Base-by-base conservation (phyloP, 1,140 invertebrate genomes). In the Hylaeus volcanicus region DNA sequence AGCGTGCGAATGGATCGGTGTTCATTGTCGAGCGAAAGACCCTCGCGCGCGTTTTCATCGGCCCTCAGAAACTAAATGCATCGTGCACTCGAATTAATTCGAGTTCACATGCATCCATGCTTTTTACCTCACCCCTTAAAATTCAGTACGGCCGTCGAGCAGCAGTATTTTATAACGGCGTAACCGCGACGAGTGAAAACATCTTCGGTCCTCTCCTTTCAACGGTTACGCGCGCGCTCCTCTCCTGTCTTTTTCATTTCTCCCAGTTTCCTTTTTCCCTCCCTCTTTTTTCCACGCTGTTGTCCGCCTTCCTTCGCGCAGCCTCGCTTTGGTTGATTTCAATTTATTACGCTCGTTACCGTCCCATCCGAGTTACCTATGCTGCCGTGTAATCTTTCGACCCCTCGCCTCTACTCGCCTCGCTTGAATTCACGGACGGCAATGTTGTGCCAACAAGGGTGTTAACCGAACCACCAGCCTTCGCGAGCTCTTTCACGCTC, bases 1-100 rank as follows among this genome's bases (percentile, higher is more conserved):
- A 74, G 39, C 81, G 65, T 48, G 81, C 75, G 83, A 86, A 82
- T 86, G 68, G 84, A 86, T 79, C 81, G 51, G 78, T 79, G 69
- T 64, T 82, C 72, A 82, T 84, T 84, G 83, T 74, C 70, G 60
- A n/a, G 51, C 51, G 64, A 64, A 64, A 76, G 56, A 66, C 39
- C 45, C 63, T 73, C 45, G 64, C n/a, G 9, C 69, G 60, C 61
- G 61, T 84, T 84, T 83, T 83, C 70, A 84, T 84, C 53, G 74
- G 11, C 55, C 39, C 63, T 72, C 75, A 68, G 83, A 83, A 78
- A 75, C 74, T 68, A 63, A 78, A 69, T 73, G 68, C 82, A 56
- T 58, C 58, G 48, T 55, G 61, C 68, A 55, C 79, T 86, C 58
- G 68, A 80, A 87, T 87, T 73, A 75, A 86, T 86, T 86, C 70